Percentiles rank a stretch among this genome's conserved stretches.
phyloP scores from a whole-genome alignment of 2,113 vertebrate species.

The Caranx ignobilis region DNA sequence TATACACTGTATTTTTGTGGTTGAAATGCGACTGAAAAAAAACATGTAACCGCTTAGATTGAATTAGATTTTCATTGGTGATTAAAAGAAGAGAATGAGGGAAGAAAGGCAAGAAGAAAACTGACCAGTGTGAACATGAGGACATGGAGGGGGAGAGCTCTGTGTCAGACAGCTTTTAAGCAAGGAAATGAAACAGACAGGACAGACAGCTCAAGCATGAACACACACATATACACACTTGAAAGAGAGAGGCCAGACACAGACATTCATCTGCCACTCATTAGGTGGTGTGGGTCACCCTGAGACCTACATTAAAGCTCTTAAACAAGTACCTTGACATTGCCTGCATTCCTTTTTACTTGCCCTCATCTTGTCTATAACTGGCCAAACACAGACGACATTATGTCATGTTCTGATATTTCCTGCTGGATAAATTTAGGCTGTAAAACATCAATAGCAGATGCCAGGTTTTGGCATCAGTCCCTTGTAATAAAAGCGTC shows the following conservation, averaged over 20 bases:
- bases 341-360: background rate
- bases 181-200: slow-evolving; percentile 50
- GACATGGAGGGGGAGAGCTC: slow-evolving; percentile 28
- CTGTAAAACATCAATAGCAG: background rate
- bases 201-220: background rate
- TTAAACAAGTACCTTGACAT: background rate
- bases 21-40: background rate
- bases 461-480: background rate
- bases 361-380: background rate
- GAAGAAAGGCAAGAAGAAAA: background rate
- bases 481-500: background rate
- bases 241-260: background rate
- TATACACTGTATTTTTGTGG: background rate
- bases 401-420: background rate
- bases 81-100: background rate
- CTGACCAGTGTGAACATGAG: slow-evolving; percentile 11
- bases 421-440: slow-evolving; percentile 10
- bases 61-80: background rate
- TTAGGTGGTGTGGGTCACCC: background rate
- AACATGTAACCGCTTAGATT: background rate
- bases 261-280: background rate
- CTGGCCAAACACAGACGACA: slow-evolving; percentile 1
- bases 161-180: slow-evolving; percentile 30
- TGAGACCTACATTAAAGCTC: background rate
- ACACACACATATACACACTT: slow-evolving; percentile 4